Conservation (phyloP, 2,888 invertebrate species). For the Diloba caeruleocephala region DNA sequence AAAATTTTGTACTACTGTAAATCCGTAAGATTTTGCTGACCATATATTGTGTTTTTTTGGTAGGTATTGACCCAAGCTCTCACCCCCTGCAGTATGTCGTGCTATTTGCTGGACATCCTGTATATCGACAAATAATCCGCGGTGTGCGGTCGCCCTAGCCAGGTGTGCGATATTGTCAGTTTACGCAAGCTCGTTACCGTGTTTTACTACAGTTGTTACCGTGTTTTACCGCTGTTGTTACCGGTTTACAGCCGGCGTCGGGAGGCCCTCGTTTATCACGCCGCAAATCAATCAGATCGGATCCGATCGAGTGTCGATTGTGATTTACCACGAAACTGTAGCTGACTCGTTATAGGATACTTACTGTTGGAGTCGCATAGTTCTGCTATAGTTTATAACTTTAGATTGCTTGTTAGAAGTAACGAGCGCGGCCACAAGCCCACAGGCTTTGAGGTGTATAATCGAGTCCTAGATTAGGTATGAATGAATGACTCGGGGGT, state of each 20-base stretch:
- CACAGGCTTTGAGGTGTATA: too few species aligned
- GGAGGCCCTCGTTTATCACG: neutral
- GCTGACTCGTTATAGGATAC: neutral
- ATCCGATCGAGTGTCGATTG: neutral
- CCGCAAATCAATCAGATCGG: slow-evolving; percentile 4
- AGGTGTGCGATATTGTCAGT: slow-evolving; percentile 1
- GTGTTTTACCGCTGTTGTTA: neutral
- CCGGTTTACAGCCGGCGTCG: neutral
- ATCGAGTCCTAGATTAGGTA: too few species aligned
- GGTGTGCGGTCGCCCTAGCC: neutral
- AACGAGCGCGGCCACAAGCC: too few species aligned
- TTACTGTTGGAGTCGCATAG: neutral
- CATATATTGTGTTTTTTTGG: too few species aligned
- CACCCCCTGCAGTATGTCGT: too few species aligned
- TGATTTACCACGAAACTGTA: slow-evolving; percentile 4
- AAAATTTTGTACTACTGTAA: too few species aligned
- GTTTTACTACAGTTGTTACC: neutral
- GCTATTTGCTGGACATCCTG: too few species aligned
- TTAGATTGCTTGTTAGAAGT: neutral
- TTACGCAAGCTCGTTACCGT: slow-evolving; percentile 1
- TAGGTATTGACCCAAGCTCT: too few species aligned
- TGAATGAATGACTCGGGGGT: too few species aligned
- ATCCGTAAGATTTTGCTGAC: too few species aligned
- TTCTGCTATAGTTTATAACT: slow-evolving; percentile 1
- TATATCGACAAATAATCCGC: too few species aligned